Conservation (phyloP, 2,113 vertebrate genomes). For the Amphiprion ocellaris region DNA sequence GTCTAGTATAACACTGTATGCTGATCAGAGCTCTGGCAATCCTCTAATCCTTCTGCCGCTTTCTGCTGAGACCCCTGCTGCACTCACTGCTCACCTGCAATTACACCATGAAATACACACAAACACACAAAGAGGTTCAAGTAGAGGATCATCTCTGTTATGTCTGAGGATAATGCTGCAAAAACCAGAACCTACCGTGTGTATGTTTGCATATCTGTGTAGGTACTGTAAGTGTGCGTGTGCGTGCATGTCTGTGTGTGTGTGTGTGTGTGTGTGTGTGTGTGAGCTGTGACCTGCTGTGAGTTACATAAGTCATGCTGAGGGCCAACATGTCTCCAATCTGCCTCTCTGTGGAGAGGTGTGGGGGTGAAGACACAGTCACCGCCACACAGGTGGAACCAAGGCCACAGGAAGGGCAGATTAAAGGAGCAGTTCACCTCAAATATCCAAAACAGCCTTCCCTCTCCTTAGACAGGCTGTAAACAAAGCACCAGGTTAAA, state of each 20-base stretch:
- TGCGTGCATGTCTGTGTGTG: neutral
- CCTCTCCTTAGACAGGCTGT: neutral
- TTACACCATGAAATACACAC: conserved; percentile 38
- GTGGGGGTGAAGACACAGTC: conserved; percentile 44
- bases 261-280: conserved; percentile 13
- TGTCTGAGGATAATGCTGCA: neutral
- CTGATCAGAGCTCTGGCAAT: conserved; percentile 43
- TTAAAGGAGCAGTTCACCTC: conserved; percentile 51
- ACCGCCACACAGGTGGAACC: conserved; percentile 51
- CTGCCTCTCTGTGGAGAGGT: conserved; percentile 62
- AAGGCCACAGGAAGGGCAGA: conserved; percentile 45
- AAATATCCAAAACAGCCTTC: neutral
- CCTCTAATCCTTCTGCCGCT: conserved; percentile 52
- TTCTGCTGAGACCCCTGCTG: conserved; percentile 42
- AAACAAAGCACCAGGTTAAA: too few species aligned
- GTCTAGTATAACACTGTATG: conserved; percentile 20
- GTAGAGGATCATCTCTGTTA: neutral
- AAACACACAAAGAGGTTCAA: neutral
- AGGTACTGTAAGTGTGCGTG: neutral
- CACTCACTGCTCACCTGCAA: conserved; percentile 51
- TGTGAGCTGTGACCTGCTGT: conserved; percentile 50
- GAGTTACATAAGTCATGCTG: conserved; percentile 72
- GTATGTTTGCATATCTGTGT: neutral
- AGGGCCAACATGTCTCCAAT: conserved; percentile 77
- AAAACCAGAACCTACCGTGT: conserved; percentile 1